These are phyloP conservation scores for Lobophora halterata DNA, from an alignment of 2,888 invertebrate species.

Conservation along the genomic window DNA sequence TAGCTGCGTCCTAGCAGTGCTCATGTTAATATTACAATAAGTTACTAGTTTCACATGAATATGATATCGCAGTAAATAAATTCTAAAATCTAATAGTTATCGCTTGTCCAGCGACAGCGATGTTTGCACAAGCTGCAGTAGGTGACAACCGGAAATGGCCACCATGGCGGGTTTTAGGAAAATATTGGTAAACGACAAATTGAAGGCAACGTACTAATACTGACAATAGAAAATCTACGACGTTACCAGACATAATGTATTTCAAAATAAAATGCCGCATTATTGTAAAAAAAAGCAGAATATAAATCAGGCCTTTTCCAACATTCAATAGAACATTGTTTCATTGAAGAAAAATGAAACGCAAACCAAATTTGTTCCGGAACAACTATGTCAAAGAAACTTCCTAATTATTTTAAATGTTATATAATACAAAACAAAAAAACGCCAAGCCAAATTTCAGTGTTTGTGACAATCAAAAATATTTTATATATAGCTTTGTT, in stretches of 20 bases:
- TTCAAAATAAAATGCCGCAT: too few relatives aligned
- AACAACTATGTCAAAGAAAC: slow-evolving; percentile 4
- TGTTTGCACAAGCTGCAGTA: slow-evolving; percentile 8
- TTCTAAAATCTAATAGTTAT: too few relatives aligned
- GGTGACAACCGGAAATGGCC: slow-evolving; percentile 13
- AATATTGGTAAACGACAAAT: slow-evolving; percentile 5
- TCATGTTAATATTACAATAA: too few relatives aligned
- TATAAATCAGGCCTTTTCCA: too few relatives aligned
- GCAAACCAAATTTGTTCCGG: slow-evolving; percentile 2
- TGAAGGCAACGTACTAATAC: background rate
- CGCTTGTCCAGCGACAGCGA: slow-evolving; percentile 6
- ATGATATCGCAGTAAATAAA: too few relatives aligned
- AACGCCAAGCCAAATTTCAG: background rate
- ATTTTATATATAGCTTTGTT: too few relatives aligned
- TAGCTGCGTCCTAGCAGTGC: too few relatives aligned
- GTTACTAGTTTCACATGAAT: too few relatives aligned
- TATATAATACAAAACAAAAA: slow-evolving; percentile 1
- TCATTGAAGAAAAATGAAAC: slow-evolving; percentile 5
- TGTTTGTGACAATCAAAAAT: background rate
- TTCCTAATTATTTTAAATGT: slow-evolving; percentile 6
- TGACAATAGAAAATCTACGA: too few relatives aligned
- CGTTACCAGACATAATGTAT: too few relatives aligned
- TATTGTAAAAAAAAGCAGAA: too few relatives aligned
- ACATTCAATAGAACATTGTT: too few relatives aligned
- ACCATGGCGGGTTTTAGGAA: slow-evolving; percentile 6